phyloP scores from a whole-genome alignment of 2,113 vertebrate species.

The Regulus satrapa region DNA sequence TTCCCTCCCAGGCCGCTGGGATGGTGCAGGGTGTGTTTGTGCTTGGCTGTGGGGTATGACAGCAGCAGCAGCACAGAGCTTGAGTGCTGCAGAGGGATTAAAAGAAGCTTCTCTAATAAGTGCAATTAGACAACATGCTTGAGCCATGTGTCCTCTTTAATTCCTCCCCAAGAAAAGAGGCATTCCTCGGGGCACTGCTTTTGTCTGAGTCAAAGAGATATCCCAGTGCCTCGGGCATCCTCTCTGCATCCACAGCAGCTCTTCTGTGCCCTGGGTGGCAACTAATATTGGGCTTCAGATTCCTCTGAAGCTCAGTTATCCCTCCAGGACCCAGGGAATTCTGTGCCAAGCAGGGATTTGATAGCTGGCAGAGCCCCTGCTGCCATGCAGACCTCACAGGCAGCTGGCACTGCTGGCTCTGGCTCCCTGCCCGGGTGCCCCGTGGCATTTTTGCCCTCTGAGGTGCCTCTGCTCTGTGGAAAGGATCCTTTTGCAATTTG shows the following conservation, averaged over 20 bases:
- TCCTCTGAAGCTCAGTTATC: neutral
- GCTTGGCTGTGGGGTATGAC: neutral
- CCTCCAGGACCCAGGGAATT: neutral
- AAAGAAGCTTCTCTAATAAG: constrained; percentile 28
- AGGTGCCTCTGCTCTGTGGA: neutral
- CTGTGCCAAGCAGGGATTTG: neutral
- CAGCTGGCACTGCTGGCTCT: neutral
- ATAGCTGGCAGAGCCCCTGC: neutral
- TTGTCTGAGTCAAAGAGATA: neutral
- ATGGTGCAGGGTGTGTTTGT: neutral
- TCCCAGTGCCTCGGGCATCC: neutral
- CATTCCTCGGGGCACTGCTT: constrained; percentile 24
- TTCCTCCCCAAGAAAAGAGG: neutral
- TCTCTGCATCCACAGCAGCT: neutral
- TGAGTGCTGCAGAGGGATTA: neutral
- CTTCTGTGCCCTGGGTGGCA: neutral
- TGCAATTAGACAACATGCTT: neutral
- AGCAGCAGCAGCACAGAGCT: neutral
- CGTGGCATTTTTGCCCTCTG: neutral
- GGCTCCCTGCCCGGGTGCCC: neutral
- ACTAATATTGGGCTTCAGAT: neutral
- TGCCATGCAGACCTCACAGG: neutral
- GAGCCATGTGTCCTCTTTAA: constrained; percentile 16
- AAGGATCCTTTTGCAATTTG: neutral
- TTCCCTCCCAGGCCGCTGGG: neutral